Evolutionary conservation across 2,797 vertebrate genomes (phyloP).

Genomic region (Chiloscyllium punctatum): DNA sequence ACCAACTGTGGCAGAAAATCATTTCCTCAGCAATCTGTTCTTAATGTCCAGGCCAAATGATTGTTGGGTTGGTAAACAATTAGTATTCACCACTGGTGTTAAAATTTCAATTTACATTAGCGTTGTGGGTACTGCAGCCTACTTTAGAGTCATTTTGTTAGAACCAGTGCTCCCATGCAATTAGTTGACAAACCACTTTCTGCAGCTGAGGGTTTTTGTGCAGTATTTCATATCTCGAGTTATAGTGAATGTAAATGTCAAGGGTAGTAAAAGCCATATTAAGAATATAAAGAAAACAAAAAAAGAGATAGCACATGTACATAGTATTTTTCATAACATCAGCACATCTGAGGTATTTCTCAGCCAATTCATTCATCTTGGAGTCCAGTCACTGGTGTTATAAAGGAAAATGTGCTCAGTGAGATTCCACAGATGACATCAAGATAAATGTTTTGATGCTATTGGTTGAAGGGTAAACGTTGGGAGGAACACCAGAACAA

Average conservation of each 20-base stretch:
- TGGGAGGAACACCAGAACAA: not conserved
- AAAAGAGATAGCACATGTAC: not conserved
- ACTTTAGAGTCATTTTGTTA: not conserved
- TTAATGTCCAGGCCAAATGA: conserved; percentile 2
- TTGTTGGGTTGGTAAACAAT: conserved; percentile 22
- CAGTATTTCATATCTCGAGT: not conserved
- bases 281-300: not conserved
- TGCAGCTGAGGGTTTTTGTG: not conserved
- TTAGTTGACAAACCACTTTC: not conserved
- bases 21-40: conserved; percentile 32
- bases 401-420: not conserved
- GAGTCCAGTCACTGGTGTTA: not conserved
- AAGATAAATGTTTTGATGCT: not conserved
- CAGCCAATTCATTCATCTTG: not conserved
- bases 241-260: not conserved
- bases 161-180: not conserved
- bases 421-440: not conserved
- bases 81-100: conserved; percentile 3
- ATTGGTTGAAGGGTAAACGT: not conserved
- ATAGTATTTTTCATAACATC: not conserved
- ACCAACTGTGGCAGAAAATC: not conserved
- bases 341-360: not conserved
- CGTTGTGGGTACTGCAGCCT: not conserved
- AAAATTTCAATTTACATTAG: conserved; percentile 14
- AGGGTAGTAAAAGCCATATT: not conserved